Percentiles rank a stretch among this genome's conserved stretches.
Evolutionary conservation across 2,113 vertebrate genomes (phyloP).

Genomic region (Actenoides lindsayi): DNA sequence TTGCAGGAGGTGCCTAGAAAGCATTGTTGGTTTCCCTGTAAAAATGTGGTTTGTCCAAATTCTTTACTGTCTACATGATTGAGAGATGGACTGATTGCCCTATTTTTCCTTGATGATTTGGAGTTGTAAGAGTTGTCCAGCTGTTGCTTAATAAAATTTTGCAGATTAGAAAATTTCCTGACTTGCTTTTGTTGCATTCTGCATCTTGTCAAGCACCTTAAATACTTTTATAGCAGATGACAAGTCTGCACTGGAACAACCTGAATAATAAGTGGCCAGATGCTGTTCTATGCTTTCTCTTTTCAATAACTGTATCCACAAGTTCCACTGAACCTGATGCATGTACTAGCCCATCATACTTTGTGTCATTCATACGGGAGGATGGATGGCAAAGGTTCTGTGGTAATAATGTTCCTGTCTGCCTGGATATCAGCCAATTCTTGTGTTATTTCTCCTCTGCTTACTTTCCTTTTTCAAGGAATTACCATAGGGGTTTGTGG

Average conservation of each 20-base stretch:
- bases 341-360: not conserved
- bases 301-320: not conserved
- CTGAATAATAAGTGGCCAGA: not conserved
- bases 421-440: not conserved
- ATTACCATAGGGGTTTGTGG: not conserved
- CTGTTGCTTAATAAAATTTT: conserved; percentile 90
- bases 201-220: conserved; percentile 56
- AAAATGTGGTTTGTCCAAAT: conserved; percentile 78
- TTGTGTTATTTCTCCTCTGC: not conserved
- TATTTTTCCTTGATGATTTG: conserved; percentile 80
- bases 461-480: not conserved
- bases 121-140: conserved; percentile 85
- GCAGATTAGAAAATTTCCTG: conserved; percentile 71
- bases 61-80: conserved; percentile 81
- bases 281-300: not conserved
- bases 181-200: conserved; percentile 44
- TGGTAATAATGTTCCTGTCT: not conserved
- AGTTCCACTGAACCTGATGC: not conserved
- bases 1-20: conserved; percentile 74
- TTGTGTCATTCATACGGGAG: not conserved
- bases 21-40: conserved; percentile 73
- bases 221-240: not conserved
- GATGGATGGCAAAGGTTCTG: not conserved
- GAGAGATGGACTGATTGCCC: conserved; percentile 73
- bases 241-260: not conserved